Conservation (phyloP, 2,797 vertebrate genomes). For the Eremophila alpestris region DNA sequence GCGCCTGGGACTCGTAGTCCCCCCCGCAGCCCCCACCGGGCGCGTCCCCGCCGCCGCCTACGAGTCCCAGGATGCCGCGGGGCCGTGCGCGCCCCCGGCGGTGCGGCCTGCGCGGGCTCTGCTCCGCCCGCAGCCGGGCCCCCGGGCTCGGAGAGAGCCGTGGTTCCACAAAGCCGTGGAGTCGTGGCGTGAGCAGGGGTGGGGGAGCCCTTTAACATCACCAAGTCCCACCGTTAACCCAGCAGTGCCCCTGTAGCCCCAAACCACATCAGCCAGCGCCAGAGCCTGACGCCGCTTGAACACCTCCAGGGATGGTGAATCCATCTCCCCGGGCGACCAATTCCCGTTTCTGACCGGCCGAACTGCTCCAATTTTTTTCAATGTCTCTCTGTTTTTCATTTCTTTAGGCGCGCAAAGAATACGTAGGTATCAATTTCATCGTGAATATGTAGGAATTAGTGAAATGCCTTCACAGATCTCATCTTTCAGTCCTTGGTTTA, state of each 20-base stretch:
- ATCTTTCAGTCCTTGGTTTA: not conserved
- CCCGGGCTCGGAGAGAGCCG: fast-evolving
- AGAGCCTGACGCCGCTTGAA: not conserved
- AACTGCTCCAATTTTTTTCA: fast-evolving
- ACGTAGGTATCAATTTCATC: fast-evolving
- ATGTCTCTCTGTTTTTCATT: not conserved
- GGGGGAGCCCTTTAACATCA: fast-evolving
- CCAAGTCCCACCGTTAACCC: fast-evolving
- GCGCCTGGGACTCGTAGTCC: constrained; percentile 14
- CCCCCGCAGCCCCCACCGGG: too few species aligned
- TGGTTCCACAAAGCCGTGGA: fast-evolving
- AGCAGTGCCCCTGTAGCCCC: not conserved
- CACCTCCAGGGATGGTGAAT: too few species aligned
- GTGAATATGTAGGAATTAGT: not conserved
- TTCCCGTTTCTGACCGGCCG: not conserved
- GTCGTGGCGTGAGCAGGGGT: fast-evolving
- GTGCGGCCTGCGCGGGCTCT: fast-evolving
- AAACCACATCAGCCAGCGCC: not conserved
- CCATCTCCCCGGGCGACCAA: fast-evolving
- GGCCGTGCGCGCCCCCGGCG: not conserved
- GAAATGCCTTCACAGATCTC: not conserved
- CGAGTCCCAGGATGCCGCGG: constrained; percentile 32
- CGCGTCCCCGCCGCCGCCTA: not conserved
- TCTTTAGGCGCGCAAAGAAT: not conserved
- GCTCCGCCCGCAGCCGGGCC: fast-evolving